Evolutionary conservation across 2,888 invertebrate species (phyloP), one percentile per base, ranked within the genome.

Genomic region (Elysia crispata): DNA sequence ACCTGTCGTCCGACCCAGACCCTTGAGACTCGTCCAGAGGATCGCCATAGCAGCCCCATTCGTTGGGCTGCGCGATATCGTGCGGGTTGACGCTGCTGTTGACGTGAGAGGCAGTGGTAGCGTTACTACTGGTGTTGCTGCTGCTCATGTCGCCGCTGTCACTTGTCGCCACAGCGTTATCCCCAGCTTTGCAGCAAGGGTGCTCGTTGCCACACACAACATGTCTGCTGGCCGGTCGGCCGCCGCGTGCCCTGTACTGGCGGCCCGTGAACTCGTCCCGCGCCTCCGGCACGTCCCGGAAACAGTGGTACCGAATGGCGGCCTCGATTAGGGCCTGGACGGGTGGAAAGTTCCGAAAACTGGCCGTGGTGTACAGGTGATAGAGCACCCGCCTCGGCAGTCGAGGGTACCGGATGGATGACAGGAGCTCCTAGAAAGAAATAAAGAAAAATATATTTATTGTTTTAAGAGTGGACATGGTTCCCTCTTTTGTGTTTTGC

Each of bases 291-390:
- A 90, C 84, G 81, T 90, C 89, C 76, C 87, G 89, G 80, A 89
- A 90, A 83, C 88, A 87, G 80, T 90, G 89, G 81, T 86, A 90
- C 78, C 85, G 86, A 23, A 90, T 86, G 69, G 89, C 89, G 74
- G 85, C 86, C 64, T 88, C 86, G 30, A 89, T 85, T 18, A 87
- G 86, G 30, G 86, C 87, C 82, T 89, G 88, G 11, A 90, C 87
- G 64, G 85, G 84, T 0, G 89, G 89, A 81, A 90, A 90, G 82
- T 90, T 90, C 84, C 87, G 87, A 84, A 90, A 90, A 80, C 88
- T 88, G 77, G 86, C 86, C 80, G 89, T 89, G 79, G 88, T 89
- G 80, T 89, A 87, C 80, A 90, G 85, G 80, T 89, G 88, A 79
- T 90, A 90, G 30, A 90, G 85, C 64, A 90, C 88, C 76, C 88